These are phyloP conservation scores for Conomelus anceps DNA, from an alignment of 2,888 invertebrate genomes.

Conservation along the genomic window DNA sequence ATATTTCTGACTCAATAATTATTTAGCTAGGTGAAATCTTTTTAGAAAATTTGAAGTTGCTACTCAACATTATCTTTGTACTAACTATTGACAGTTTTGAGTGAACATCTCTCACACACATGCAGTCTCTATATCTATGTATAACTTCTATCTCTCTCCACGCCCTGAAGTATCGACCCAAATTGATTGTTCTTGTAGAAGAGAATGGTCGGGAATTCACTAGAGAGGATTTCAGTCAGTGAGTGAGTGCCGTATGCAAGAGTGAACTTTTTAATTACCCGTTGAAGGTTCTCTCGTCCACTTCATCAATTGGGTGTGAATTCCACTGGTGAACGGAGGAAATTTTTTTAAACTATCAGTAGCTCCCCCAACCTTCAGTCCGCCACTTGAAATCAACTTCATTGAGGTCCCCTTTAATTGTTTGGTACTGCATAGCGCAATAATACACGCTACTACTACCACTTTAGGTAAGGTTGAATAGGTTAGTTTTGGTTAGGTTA, in stretches of 20 bases:
- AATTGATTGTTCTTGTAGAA: neutral
- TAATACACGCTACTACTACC: neutral
- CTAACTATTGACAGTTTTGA: no score
- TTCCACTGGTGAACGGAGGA: neutral
- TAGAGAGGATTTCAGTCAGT: neutral
- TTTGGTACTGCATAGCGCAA: neutral
- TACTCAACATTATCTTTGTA: no score
- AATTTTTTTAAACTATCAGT: neutral
- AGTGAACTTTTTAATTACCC: neutral
- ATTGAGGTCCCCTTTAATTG: neutral
- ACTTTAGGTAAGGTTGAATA: neutral
- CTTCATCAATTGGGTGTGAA: neutral
- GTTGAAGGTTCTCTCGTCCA: neutral
- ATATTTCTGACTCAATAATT: no score
- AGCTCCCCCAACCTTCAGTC: neutral
- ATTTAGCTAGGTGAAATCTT: no score
- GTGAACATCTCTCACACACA: no score
- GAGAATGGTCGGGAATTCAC: neutral
- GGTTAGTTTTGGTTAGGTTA: neutral
- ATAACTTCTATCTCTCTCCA: neutral
- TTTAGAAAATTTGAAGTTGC: no score
- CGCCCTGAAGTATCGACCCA: neutral
- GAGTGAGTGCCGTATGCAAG: neutral
- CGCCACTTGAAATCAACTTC: neutral
- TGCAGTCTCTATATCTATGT: no score